Evolutionary conservation across 2,113 vertebrate species (phyloP).

Genomic region (Brachionichthys hirsutus): DNA sequence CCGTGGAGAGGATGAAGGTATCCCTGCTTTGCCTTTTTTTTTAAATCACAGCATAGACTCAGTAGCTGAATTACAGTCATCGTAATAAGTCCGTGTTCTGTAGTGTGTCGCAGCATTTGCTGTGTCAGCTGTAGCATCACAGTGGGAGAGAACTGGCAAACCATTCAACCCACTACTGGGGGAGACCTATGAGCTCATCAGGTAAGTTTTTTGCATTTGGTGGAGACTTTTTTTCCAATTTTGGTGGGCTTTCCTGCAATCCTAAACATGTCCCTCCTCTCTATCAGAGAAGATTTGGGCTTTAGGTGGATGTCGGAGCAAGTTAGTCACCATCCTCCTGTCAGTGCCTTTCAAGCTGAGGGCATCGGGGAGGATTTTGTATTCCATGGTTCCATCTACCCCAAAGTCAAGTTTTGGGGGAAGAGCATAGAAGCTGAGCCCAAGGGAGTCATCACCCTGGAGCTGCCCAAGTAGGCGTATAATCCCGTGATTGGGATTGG

Average conservation of each 20-base stretch:
- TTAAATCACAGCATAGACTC: not conserved
- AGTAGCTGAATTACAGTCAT: not conserved
- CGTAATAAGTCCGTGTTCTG: constrained; percentile 16
- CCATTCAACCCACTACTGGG: constrained; percentile 96
- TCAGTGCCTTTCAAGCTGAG: constrained; percentile 97
- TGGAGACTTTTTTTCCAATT: not conserved
- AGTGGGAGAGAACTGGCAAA: constrained; percentile 98
- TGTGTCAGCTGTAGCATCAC: constrained; percentile 95
- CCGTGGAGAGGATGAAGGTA: constrained; percentile 94
- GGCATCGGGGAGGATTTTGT: constrained; percentile 91
- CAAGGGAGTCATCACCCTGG: constrained; percentile 94
- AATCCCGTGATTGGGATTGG: not conserved
- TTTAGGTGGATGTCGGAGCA: constrained; percentile 96
- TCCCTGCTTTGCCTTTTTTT: too few relatives aligned
- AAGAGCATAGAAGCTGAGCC: constrained; percentile 98
- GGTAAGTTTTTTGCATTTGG: constrained; percentile 71
- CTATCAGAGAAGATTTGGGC: constrained; percentile 90
- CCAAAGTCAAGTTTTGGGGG: constrained; percentile 98
- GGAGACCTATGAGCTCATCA: constrained; percentile 93
- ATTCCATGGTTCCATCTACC: constrained; percentile 97
- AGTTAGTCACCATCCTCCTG: constrained; percentile 96
- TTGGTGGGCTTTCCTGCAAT: not conserved
- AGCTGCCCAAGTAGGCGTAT: constrained; percentile 91
- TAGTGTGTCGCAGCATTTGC: constrained; percentile 96
- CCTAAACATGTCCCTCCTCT: constrained; percentile 7